Percentiles rank a stretch among this genome's conserved stretches.
Conservation (phyloP, 2,797 vertebrate genomes). For the Tinamus major region DNA sequence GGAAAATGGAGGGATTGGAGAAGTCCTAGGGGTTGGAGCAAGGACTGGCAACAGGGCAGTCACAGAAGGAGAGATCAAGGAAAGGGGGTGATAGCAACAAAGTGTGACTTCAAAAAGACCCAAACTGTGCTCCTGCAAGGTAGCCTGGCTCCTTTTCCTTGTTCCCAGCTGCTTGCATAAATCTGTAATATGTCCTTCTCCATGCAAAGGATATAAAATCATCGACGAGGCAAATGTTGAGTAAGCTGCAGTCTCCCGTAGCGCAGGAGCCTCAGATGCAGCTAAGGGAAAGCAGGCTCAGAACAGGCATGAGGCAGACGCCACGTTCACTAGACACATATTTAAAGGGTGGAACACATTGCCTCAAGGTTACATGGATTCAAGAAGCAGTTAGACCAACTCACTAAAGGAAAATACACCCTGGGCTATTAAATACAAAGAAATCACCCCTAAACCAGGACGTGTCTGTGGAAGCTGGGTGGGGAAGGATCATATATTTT, state of each 20-base stretch:
- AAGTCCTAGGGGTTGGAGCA: neutral
- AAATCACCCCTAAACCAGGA: neutral
- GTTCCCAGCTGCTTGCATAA: neutral
- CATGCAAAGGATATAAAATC: neutral
- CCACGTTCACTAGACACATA: neutral
- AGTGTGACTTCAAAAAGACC: neutral
- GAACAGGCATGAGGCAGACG: neutral
- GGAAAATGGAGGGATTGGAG: neutral
- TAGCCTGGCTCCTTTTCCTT: neutral
- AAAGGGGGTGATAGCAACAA: neutral
- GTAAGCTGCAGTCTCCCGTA: neutral
- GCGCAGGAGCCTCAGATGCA: neutral
- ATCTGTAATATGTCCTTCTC: neutral
- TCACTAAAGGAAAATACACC: neutral
- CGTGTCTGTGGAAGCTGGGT: neutral
- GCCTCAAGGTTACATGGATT: neutral
- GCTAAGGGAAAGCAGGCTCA: neutral
- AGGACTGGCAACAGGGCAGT: neutral
- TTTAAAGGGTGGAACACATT: neutral
- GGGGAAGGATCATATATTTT: neutral
- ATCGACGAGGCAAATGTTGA: neutral
- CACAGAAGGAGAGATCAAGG: neutral
- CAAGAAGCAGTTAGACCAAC: constrained; percentile 9
- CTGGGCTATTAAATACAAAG: neutral
- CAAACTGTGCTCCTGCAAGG: neutral